Percentiles rank a stretch among this genome's conserved stretches.
Evolutionary conservation across 2,888 invertebrate genomes (phyloP).

Genomic region (Malthinus flaveolus): DNA sequence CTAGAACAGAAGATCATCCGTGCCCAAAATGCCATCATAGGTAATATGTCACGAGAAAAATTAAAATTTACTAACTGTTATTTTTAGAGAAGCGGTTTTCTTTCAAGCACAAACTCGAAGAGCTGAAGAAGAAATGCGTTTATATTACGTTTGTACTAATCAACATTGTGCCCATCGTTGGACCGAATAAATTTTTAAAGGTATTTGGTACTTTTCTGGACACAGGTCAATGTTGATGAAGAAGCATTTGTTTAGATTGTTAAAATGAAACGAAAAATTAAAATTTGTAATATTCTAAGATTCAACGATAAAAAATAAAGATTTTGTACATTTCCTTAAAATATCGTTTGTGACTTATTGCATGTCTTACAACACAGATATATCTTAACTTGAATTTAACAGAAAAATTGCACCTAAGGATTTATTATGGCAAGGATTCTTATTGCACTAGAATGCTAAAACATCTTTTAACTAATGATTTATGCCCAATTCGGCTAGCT

Average conservation of each 20-base stretch:
- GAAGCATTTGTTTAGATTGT: no score
- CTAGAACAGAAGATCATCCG: constrained; percentile 96
- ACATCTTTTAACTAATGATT: not conserved
- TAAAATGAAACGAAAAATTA: not conserved
- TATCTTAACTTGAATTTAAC: not conserved
- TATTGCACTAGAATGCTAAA: no score
- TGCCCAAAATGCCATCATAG: constrained; percentile 95
- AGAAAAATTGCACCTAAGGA: not conserved
- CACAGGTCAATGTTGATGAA: no score
- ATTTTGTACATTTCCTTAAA: not conserved
- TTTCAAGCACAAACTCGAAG: constrained; percentile 97
- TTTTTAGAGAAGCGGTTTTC: constrained; percentile 85
- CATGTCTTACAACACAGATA: not conserved
- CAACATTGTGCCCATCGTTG: constrained; percentile 91
- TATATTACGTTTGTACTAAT: constrained; percentile 96
- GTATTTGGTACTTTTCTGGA: no score
- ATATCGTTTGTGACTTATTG: not conserved
- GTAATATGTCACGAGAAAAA: constrained; percentile 30
- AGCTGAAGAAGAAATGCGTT: constrained; percentile 97
- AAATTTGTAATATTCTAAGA: not conserved
- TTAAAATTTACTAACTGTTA: not conserved
- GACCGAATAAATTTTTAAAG: constrained; percentile 74
- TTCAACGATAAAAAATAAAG: not conserved
- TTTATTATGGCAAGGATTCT: not conserved
- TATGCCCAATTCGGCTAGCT: constrained; percentile 8